These are phyloP conservation scores for Cephus sareptanus DNA, from an alignment of 2,888 invertebrate genomes.

Conservation along the genomic window DNA sequence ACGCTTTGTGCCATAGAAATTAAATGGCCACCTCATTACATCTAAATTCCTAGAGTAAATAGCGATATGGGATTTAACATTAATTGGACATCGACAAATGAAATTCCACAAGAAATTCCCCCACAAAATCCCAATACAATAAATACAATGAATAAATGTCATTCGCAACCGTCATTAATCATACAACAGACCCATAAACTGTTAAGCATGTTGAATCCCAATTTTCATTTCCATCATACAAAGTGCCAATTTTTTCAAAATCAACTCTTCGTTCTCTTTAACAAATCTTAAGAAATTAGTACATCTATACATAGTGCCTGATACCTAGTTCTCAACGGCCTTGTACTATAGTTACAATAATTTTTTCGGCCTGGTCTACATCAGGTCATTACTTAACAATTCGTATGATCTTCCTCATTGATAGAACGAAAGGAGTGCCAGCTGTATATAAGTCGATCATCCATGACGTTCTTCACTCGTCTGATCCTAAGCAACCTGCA, in stretches of 20 bases:
- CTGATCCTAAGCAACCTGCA: constrained; percentile 2
- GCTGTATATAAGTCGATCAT: constrained; percentile 14
- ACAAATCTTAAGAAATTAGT: not conserved
- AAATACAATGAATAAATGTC: not conserved
- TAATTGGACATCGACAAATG: not conserved
- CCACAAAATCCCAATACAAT: not conserved
- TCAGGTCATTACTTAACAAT: constrained; percentile 11
- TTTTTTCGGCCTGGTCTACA: constrained; percentile 3
- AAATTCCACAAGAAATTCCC: not conserved
- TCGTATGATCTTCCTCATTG: constrained; percentile 5
- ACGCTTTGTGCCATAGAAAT: not conserved
- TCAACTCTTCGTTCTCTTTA: not conserved
- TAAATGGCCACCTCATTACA: not conserved
- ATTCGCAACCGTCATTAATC: not conserved
- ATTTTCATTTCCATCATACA: not conserved
- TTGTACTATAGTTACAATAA: not conserved
- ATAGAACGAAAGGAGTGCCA: constrained; percentile 9
- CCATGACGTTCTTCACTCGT: constrained; percentile 12
- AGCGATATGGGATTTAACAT: not conserved
- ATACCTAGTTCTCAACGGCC: not conserved
- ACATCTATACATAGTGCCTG: not conserved
- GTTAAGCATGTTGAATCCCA: not conserved
- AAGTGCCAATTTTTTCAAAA: not conserved
- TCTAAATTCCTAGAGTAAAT: not conserved
- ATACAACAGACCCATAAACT: not conserved